Evolutionary conservation across 2,797 vertebrate genomes (phyloP).

Genomic region (Aselliscus stoliczkanus): DNA sequence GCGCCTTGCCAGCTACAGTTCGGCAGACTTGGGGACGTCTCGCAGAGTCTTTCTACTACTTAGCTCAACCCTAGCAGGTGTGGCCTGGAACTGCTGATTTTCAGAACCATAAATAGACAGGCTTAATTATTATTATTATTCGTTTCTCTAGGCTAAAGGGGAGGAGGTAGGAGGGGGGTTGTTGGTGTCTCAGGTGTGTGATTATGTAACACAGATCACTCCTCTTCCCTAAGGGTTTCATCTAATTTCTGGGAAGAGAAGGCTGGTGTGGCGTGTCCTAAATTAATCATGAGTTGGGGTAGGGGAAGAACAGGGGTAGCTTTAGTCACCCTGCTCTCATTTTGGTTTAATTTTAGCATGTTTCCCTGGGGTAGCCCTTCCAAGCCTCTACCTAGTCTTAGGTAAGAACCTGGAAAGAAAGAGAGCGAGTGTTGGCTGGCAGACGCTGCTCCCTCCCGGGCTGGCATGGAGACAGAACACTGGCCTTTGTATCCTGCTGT

Average conservation of each 20-base stretch:
- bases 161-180: background rate
- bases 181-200: constrained; percentile 38
- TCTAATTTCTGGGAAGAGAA: constrained; percentile 53
- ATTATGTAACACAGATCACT: background rate
- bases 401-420: background rate
- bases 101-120: constrained; percentile 56
- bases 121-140: constrained; percentile 55
- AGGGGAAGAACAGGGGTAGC: background rate
- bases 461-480: fast-evolving
- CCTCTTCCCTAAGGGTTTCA: constrained; percentile 33
- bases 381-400: background rate
- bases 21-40: background rate
- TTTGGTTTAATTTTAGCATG: constrained; percentile 44
- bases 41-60: background rate
- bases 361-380: constrained; percentile 11
- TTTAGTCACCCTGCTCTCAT: background rate
- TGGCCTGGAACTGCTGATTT: constrained; percentile 56
- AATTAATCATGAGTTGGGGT: background rate
- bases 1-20: fast-evolving
- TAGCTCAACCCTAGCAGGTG: constrained; percentile 55
- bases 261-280: background rate
- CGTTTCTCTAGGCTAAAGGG: constrained; percentile 16
- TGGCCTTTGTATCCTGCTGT: background rate
- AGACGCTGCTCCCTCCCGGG: background rate
- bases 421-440: background rate